Conservation (phyloP, 2,888 invertebrate genomes). For the Volucella zonaria region DNA sequence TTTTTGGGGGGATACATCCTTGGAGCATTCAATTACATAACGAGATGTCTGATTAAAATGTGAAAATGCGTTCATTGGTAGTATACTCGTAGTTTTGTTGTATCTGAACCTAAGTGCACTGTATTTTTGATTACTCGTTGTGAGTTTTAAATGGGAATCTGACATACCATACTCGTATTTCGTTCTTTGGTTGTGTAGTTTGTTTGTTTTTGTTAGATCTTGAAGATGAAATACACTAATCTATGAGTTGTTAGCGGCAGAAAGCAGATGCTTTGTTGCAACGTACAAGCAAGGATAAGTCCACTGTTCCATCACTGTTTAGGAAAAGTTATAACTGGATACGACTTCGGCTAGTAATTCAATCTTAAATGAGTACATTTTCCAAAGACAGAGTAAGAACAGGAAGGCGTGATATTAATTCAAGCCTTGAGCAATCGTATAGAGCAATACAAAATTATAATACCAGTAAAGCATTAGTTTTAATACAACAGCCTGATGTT, state of each 20-base stretch:
- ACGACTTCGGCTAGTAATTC: too few species aligned
- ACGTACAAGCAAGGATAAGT: too few species aligned
- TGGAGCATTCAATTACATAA: slow-evolving; percentile 22
- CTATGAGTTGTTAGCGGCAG: slow-evolving; percentile 29
- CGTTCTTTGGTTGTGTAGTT: neutral
- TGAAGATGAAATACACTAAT: slow-evolving; percentile 3
- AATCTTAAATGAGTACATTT: too few species aligned
- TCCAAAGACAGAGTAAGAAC: too few species aligned
- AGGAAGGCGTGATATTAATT: too few species aligned
- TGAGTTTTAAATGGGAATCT: slow-evolving; percentile 21
- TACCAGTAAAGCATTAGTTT: too few species aligned
- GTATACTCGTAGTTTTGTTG: slow-evolving; percentile 37
- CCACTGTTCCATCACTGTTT: too few species aligned
- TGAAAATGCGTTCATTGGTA: slow-evolving; percentile 50
- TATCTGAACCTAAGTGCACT: slow-evolving; percentile 48
- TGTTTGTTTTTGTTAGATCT: neutral
- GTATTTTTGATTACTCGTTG: slow-evolving; percentile 63
- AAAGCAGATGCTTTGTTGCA: neutral
- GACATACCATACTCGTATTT: too few species aligned
- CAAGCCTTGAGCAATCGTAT: too few species aligned
- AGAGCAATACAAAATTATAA: too few species aligned
- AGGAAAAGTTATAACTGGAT: too few species aligned
- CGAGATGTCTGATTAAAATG: slow-evolving; percentile 60
- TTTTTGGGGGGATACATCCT: slow-evolving; percentile 12
- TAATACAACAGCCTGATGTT: too few species aligned